phyloP scores from a whole-genome alignment of 2,113 vertebrate species.

The Coregonus clupeaformis region DNA sequence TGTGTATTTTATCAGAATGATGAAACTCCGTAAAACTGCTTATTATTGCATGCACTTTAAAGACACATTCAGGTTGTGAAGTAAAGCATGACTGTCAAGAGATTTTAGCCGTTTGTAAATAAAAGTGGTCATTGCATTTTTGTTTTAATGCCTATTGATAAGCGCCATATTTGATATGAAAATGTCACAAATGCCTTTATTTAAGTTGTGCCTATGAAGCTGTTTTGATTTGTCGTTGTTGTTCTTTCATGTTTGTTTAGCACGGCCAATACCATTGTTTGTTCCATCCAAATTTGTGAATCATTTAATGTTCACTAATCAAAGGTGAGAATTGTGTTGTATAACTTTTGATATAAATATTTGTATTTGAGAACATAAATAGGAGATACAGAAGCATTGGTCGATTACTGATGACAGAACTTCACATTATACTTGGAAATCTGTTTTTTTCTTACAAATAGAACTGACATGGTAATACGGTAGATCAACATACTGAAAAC shows the following conservation, averaged over 20 bases:
- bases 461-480: conserved; percentile 57
- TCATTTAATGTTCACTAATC: conserved; percentile 76
- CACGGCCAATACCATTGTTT: conserved; percentile 65
- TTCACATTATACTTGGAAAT: conserved; percentile 41
- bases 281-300: conserved; percentile 69
- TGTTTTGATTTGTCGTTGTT: conserved; percentile 60
- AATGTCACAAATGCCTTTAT: conserved; percentile 79
- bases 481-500: conserved; percentile 62
- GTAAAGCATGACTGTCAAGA: conserved; percentile 93
- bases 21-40: conserved; percentile 83
- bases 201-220: conserved; percentile 75
- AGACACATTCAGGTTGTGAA: conserved; percentile 88
- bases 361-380: conserved; percentile 78
- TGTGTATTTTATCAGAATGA: conserved; percentile 95
- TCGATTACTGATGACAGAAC: conserved; percentile 69
- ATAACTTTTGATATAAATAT: conserved; percentile 81
- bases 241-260: conserved; percentile 62
- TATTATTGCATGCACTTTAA: conserved; percentile 99
- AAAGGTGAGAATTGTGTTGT: conserved; percentile 78
- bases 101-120: conserved; percentile 99
- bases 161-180: conserved; percentile 74
- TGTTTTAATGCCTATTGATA: conserved; percentile 61
- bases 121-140: conserved; percentile 89
- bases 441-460: conserved; percentile 52
- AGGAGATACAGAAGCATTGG: conserved; percentile 70